phyloP scores from a whole-genome alignment of 2,888 invertebrate genomes.

The Pasiphila rectangulata region DNA sequence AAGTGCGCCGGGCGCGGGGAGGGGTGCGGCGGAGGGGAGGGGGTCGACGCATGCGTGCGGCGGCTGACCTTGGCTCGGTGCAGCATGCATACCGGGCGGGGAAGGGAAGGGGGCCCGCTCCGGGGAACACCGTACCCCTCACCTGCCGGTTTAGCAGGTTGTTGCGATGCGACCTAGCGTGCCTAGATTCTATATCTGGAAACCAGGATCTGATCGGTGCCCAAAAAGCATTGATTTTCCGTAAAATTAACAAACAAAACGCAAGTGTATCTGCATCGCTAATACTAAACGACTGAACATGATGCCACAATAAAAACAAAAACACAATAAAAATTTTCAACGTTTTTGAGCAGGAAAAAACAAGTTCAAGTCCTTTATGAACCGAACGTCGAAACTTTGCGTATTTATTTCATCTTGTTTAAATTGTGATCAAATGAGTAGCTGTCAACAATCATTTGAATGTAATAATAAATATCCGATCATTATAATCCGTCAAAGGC shows the following conservation, averaged over 20 bases:
- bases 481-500: not conserved
- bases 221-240: slow-evolving; percentile 17
- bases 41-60: slow-evolving; percentile 69
- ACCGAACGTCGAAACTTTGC: no score
- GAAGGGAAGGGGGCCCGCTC: slow-evolving; percentile 28
- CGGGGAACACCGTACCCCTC: slow-evolving; percentile 57
- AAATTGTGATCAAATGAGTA: no score
- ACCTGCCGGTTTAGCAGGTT: slow-evolving; percentile 76
- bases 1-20: slow-evolving; percentile 10
- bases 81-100: slow-evolving; percentile 66
- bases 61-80: slow-evolving; percentile 77
- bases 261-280: no score
- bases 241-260: not conserved
- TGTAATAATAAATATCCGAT: no score
- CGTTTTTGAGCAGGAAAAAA: no score
- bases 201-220: slow-evolving; percentile 28
- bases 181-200: slow-evolving; percentile 71
- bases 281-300: no score
- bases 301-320: no score
- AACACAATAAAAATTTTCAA: no score
- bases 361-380: no score
- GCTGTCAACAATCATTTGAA: no score
- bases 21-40: not conserved
- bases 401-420: no score
- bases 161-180: slow-evolving; percentile 63